Base-by-base conservation (phyloP, 2,113 vertebrate species). In the Spilogale gracilis region DNA sequence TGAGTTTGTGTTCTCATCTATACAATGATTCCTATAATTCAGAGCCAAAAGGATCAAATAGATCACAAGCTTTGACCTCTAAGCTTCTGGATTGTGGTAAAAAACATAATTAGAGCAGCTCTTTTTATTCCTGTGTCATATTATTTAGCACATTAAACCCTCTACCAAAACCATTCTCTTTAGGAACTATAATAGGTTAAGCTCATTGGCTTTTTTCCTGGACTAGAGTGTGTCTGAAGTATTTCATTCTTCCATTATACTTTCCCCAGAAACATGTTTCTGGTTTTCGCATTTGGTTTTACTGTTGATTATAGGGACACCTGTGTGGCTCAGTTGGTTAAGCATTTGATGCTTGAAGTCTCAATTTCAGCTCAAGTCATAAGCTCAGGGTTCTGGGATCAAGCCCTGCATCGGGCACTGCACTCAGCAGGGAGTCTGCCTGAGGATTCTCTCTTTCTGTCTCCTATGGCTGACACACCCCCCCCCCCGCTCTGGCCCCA, bases 401-500 rank as follows among this genome's bases (percentile, higher is more conserved):
- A 9, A 69, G 67, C 32, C 32, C 32, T 9, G 12, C 0, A 1
- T 5, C 7, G 27, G 63, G 63, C 30, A 16, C 2, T 32, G 32
- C 67, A 69, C 67, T 18, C 16, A 69, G 32, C 67, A n/a, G 67
- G 7, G 8, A 38, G 32, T 69, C 16, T 38, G 67, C 67, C 18
- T 69, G 8, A 38, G 30, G 17, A 69, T 9, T 9, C 65, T 61
- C 21, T 61, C 60, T 32, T 5, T 69, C 16, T 3, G 32, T n/a
- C 8, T 18, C 67, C 32, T 4, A n/a, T 9, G 17, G 32, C 67
- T 4, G 60, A 0, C 23, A 21, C 60, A 3, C 58, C 21, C 60
- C 58, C 58, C 8, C 16, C 32, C 32, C 6, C 5, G 2, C 13
- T 13, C 2, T 5, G 2, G 1, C 60, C 60, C 0, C 1, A 2